Evolutionary conservation across 2,113 vertebrate species (phyloP).

Genomic region (Albula goreensis): DNA sequence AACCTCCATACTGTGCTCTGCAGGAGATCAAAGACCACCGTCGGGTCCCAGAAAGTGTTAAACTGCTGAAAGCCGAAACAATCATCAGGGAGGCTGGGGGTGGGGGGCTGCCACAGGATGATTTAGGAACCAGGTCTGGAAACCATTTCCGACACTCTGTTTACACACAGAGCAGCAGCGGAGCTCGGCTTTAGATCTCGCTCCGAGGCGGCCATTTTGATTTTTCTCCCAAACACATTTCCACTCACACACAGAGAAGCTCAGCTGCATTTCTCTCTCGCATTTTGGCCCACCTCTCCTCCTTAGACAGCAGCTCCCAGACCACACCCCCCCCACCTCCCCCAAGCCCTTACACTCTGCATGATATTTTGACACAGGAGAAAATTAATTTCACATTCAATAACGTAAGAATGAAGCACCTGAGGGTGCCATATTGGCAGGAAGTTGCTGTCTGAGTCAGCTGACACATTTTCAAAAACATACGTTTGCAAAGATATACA

Average conservation of each 20-base stretch:
- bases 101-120: conserved; percentile 5
- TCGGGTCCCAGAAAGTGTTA: background rate
- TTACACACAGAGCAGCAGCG: conserved; percentile 52
- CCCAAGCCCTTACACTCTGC: background rate
- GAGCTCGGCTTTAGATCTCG: conserved; percentile 45
- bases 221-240: background rate
- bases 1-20: background rate
- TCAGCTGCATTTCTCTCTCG: background rate
- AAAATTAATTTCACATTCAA: background rate
- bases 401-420: background rate
- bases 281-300: background rate
- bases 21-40: background rate
- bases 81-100: conserved; percentile 10
- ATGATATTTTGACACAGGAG: background rate
- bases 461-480: conserved; percentile 1
- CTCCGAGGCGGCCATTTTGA: conserved; percentile 30
- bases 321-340: background rate
- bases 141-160: conserved; percentile 61
- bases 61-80: conserved; percentile 17
- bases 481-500: background rate
- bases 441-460: background rate
- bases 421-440: background rate
- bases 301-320: background rate
- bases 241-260: too few species aligned
- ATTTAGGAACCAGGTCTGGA: conserved; percentile 51